Percentiles rank a stretch among this genome's conserved stretches.
Conservation (phyloP, 64 coral and sea anemone species). For the Montipora cactus region DNA sequence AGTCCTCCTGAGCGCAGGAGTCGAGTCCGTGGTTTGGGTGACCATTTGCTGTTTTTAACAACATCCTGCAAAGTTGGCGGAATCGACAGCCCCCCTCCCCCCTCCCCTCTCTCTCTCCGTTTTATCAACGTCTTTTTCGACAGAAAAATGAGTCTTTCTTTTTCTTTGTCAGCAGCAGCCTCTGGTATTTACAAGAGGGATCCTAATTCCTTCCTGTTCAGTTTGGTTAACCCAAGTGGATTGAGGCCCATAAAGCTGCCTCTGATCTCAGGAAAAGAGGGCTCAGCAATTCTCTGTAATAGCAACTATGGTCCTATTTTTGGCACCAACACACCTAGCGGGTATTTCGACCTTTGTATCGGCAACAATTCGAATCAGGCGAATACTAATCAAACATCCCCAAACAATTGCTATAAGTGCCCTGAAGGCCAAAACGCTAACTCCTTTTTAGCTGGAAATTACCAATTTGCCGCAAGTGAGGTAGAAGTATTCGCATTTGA, state of each 20-base stretch:
- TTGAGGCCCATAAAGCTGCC: not conserved
- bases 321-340: not conserved
- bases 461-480: not conserved
- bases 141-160: no score
- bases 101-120: no score
- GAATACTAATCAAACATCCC: not conserved
- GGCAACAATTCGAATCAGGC: not conserved
- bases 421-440: not conserved
- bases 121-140: no score
- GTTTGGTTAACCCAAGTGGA: no score
- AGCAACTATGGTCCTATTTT: conserved; percentile 16
- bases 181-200: no score
- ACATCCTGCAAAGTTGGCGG: no score
- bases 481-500: not conserved
- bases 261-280: conserved; percentile 11
- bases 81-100: no score
- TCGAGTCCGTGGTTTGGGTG: no score
- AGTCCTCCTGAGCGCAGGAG: no score
- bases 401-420: not conserved
- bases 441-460: not conserved
- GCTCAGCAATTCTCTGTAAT: conserved; percentile 13
- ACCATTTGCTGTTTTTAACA: no score
- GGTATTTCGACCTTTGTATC: not conserved
- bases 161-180: no score
- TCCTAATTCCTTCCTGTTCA: no score